phyloP scores from a whole-genome alignment of 2,888 invertebrate species.

The Pseudanteris insignis region DNA sequence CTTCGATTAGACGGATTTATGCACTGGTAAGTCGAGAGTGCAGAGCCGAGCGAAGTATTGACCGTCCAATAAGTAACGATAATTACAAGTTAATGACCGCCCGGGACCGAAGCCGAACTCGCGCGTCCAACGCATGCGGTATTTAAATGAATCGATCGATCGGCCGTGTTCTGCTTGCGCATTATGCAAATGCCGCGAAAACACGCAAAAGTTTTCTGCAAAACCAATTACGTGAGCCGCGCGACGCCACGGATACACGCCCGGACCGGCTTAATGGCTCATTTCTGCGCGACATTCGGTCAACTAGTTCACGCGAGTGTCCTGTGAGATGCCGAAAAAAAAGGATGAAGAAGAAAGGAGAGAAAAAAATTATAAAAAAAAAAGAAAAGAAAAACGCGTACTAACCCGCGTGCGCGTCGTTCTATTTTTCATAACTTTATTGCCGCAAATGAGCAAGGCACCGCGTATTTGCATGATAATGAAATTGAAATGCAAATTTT shows the following conservation, averaged over 20 bases:
- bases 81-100: slow-evolving; percentile 63
- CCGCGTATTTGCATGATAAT: slow-evolving; percentile 16
- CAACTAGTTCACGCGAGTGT: too few species aligned
- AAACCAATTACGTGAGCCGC: slow-evolving; percentile 64
- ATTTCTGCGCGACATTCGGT: slow-evolving; percentile 56
- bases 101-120: slow-evolving; percentile 44
- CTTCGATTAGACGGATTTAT: slow-evolving; percentile 52
- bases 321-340: too few species aligned
- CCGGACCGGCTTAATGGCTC: slow-evolving; percentile 59
- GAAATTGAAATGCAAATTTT: slow-evolving; percentile 36
- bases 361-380: too few species aligned
- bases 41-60: slow-evolving; percentile 48
- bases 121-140: slow-evolving; percentile 55
- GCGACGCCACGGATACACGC: slow-evolving; percentile 54
- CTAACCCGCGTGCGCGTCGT: slow-evolving; percentile 6
- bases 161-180: slow-evolving; percentile 61
- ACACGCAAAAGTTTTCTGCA: slow-evolving; percentile 64
- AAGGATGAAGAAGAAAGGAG: too few species aligned
- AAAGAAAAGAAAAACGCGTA: too few species aligned
- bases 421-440: slow-evolving; percentile 16
- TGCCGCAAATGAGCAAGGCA: slow-evolving; percentile 7
- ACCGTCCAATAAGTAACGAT: slow-evolving; percentile 63
- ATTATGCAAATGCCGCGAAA: slow-evolving; percentile 64
- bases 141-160: slow-evolving; percentile 66
- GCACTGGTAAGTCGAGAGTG: slow-evolving; percentile 47